A percentile compares a stretch with the other conserved stretches of the same genome.
phyloP scores from a whole-genome alignment of 1,140 invertebrate species.

The Bombus superbus region DNA sequence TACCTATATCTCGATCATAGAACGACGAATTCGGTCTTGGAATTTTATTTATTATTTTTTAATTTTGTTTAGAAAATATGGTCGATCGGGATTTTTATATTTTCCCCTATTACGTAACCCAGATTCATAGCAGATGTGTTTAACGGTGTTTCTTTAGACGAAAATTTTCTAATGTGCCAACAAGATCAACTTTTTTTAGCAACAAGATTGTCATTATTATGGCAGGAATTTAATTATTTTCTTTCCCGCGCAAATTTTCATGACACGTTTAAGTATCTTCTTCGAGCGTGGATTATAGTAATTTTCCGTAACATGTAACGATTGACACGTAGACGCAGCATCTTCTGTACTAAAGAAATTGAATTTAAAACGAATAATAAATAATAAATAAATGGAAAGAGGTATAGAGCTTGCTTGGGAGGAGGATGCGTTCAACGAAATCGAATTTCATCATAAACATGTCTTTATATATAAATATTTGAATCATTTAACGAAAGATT shows the following conservation, averaged over 20 bases:
- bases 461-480: background rate
- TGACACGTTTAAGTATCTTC: background rate
- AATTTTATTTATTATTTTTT: background rate
- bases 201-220: background rate
- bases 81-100: background rate
- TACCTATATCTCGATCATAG: background rate
- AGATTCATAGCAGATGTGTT: background rate
- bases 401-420: no score
- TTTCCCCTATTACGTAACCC: background rate
- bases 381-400: no score
- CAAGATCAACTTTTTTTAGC: background rate
- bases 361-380: no score
- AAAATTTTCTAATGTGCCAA: background rate
- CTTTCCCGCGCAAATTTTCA: background rate
- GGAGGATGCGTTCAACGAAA: no score
- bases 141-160: background rate
- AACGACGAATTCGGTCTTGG: background rate
- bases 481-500: background rate
- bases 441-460: no score
- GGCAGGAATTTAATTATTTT: background rate
- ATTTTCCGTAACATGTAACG: background rate
- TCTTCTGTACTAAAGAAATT: no score
- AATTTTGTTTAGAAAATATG: no score
- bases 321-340: no score
- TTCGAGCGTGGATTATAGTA: background rate